phyloP scores from a whole-genome alignment of 2,113 vertebrate species.

The Vulpes lagopus region DNA sequence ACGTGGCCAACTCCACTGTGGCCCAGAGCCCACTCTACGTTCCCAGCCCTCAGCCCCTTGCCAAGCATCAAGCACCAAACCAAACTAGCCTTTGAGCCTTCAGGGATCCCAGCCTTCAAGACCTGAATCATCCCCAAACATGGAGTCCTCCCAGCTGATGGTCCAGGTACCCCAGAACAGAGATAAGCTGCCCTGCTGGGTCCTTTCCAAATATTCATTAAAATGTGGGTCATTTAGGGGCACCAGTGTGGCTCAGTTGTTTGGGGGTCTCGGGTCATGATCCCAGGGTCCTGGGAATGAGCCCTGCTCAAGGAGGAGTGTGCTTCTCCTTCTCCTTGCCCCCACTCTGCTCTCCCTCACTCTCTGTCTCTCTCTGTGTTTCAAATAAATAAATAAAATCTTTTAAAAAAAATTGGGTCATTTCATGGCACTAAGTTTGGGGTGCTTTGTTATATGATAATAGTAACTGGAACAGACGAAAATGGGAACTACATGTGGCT shows the following conservation, averaged over 20 bases:
- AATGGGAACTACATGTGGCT: too few species aligned
- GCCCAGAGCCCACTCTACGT: background rate
- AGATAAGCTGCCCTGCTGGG: background rate
- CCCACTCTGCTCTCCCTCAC: too few species aligned
- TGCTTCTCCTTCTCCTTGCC: too few species aligned
- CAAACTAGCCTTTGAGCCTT: background rate
- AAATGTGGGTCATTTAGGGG: background rate
- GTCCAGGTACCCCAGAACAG: background rate
- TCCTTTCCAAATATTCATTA: background rate
- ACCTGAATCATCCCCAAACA: background rate
- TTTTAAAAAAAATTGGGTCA: background rate
- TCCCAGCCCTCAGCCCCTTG: background rate
- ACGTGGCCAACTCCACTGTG: background rate
- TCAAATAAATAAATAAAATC: too few species aligned
- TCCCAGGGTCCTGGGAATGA: too few species aligned
- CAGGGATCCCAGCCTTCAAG: background rate
- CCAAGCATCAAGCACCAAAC: background rate
- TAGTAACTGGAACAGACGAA: background rate
- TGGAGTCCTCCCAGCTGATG: background rate
- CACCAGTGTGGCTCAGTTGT: too few species aligned
- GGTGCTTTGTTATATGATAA: background rate
- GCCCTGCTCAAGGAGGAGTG: too few species aligned
- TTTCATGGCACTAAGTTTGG: background rate
- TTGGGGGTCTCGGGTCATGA: too few species aligned
- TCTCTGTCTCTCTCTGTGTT: too few species aligned